These are phyloP conservation scores for Hermaeophaga mercurialis DNA, from an alignment of 2,888 invertebrate species.

Conservation along the genomic window DNA sequence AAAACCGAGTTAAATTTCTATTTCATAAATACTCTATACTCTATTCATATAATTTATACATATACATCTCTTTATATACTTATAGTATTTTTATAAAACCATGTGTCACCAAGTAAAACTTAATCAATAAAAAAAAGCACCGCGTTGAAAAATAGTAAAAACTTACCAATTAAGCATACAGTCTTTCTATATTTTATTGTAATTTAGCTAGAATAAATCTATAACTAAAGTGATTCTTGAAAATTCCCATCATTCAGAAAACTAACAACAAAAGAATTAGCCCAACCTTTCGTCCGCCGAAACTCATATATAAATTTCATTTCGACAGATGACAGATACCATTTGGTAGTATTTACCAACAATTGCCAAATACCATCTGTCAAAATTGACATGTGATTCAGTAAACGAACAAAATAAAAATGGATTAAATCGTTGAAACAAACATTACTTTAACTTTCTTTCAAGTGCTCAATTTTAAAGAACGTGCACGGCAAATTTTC, in stretches of 20 bases:
- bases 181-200: conserved; percentile 55
- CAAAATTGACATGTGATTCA: no score
- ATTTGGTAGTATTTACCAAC: no score
- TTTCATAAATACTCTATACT: conserved; percentile 57
- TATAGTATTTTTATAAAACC: conserved; percentile 58
- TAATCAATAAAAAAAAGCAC: conserved; percentile 49
- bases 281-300: no score
- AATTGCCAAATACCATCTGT: no score
- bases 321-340: no score
- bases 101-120: conserved; percentile 58
- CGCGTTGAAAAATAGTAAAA: conserved; percentile 51
- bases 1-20: conserved; percentile 56
- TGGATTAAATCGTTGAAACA: no score
- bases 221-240: conserved; percentile 49
- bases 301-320: no score
- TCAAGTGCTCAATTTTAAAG: no score
- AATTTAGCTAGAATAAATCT: conserved; percentile 45
- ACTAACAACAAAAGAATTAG: no score
- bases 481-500: no score
- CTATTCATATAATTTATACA: conserved; percentile 59
- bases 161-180: conserved; percentile 51
- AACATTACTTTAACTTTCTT: no score
- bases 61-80: conserved; percentile 59
- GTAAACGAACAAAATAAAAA: no score
- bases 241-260: conserved; percentile 17